Conservation (phyloP, 2,797 vertebrate species). For the Sebastes itinus region DNA sequence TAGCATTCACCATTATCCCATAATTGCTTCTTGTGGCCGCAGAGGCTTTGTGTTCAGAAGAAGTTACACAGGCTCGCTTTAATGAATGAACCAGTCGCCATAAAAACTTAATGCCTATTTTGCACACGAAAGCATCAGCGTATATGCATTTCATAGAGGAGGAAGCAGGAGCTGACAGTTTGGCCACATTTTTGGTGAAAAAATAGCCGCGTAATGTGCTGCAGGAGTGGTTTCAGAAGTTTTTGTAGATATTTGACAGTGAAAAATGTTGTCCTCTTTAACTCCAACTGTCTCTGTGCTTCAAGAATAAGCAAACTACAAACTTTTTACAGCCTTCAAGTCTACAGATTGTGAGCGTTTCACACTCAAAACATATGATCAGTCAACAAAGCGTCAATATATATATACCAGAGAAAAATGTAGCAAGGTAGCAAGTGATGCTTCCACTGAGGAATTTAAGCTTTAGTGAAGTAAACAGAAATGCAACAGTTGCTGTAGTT, state of each 20-base stretch:
- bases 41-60: background rate
- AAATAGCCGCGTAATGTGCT: background rate
- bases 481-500: background rate
- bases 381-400: background rate
- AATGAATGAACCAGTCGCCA: background rate
- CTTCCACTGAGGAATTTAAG: background rate
- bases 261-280: background rate
- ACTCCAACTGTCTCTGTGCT: background rate
- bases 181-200: background rate
- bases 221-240: background rate
- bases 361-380: background rate
- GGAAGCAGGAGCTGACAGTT: background rate
- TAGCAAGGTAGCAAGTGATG: background rate
- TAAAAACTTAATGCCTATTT: background rate
- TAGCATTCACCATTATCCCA: background rate
- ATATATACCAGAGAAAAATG: background rate
- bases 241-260: background rate
- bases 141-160: background rate
- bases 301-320: background rate
- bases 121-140: background rate
- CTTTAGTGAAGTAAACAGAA: background rate
- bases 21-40: background rate
- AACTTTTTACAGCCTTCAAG: conserved; percentile 1
- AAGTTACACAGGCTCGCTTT: background rate
- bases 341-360: background rate